These are phyloP conservation scores for Sceloporus tristichus DNA, from an alignment of 2,113 vertebrate species.

Conservation along the genomic window DNA sequence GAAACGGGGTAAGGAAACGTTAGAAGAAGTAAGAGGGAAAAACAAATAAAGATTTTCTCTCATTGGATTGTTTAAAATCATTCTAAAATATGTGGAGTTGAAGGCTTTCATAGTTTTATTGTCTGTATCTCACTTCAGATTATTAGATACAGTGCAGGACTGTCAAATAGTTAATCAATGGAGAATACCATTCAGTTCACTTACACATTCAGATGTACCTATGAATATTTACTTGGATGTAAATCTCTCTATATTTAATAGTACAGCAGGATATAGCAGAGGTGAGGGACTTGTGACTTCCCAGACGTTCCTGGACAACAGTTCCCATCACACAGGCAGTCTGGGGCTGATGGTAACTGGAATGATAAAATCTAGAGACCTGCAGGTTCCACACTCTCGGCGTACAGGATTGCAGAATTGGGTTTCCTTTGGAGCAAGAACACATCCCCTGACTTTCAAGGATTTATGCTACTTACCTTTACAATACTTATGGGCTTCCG, in stretches of 20 bases:
- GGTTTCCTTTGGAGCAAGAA: not conserved
- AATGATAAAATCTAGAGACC: not conserved
- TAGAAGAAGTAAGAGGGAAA: not conserved
- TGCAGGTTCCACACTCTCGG: not conserved
- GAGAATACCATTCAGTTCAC: not conserved
- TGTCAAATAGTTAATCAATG: not conserved
- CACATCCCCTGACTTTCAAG: not conserved
- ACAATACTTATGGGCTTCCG: slow-evolving; percentile 97
- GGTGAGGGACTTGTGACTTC: not conserved
- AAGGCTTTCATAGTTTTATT: too few relatives aligned
- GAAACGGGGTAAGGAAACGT: not conserved
- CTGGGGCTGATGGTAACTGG: not conserved
- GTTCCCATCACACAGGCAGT: not conserved
- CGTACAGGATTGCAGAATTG: not conserved
- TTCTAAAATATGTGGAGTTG: too few relatives aligned
- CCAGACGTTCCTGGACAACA: not conserved
- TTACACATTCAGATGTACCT: not conserved
- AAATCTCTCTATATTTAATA: not conserved
- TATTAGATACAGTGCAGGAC: too few relatives aligned
- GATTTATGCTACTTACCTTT: slow-evolving; percentile 81
- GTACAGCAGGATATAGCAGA: not conserved
- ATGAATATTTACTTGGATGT: not conserved
- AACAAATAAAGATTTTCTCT: not conserved
- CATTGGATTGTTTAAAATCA: too few relatives aligned
- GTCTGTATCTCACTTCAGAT: too few relatives aligned